These are phyloP conservation scores for Coelinius sp. DNA, from an alignment of 2,888 invertebrate species.

Conservation along the genomic window DNA sequence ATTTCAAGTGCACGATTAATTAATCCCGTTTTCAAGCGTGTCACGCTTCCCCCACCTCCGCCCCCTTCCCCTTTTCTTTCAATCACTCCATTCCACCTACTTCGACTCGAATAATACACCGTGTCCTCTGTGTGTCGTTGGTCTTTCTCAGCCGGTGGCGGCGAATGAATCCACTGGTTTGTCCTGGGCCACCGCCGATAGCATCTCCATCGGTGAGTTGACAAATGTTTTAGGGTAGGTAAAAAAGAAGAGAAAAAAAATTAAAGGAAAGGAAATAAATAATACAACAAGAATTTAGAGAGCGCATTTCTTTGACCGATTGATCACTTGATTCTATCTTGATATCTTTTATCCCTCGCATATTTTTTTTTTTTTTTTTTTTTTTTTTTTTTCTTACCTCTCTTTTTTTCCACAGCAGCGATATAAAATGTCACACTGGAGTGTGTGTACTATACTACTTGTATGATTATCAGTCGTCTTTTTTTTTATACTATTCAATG, in stretches of 20 bases:
- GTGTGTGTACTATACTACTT: not conserved
- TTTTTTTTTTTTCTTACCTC: not conserved
- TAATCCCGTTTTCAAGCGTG: conserved; percentile 37
- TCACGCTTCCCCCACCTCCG: conserved; percentile 30
- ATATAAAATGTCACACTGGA: conserved; percentile 4
- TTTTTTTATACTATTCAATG: too few species aligned
- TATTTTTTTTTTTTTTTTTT: not conserved
- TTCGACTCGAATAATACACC: conserved; percentile 12
- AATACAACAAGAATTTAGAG: conserved; percentile 12
- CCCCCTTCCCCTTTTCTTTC: conserved; percentile 38
- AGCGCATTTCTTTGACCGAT: conserved; percentile 38
- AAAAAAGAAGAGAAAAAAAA: conserved; percentile 5
- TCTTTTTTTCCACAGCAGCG: not conserved
- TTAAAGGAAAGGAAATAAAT: not conserved
- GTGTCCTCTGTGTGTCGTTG: conserved; percentile 4
- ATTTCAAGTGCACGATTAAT: conserved; percentile 36
- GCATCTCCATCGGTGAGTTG: conserved; percentile 37
- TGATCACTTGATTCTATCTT: conserved; percentile 45
- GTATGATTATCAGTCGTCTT: not conserved
- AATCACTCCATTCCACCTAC: not conserved
- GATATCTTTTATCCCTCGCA: conserved; percentile 32
- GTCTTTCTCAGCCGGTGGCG: conserved; percentile 35
- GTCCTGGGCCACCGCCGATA: conserved; percentile 34
- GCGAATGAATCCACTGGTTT: conserved; percentile 38
- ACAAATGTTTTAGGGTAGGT: conserved; percentile 37